Evolutionary conservation across 2,888 invertebrate genomes (phyloP).

Genomic region (Pristionchus exspectatus): DNA sequence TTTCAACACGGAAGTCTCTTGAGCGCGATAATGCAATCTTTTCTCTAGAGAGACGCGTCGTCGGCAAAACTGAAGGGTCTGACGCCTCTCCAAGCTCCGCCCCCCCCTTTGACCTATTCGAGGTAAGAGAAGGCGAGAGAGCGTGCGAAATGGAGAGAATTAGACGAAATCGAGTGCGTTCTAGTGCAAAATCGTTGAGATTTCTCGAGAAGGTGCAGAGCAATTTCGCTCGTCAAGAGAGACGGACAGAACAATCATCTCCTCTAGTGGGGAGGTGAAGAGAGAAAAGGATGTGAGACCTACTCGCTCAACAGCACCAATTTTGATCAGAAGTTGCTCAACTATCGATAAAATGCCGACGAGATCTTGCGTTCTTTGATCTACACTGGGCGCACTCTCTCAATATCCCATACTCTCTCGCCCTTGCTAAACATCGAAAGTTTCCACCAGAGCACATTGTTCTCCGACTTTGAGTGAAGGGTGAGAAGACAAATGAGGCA

Average conservation of each 20-base stretch:
- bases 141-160: not conserved
- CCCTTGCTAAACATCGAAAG: not conserved
- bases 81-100: not conserved
- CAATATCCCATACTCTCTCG: not conserved
- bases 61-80: not conserved
- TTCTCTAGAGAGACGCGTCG: not conserved
- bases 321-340: not conserved
- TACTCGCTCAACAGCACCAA: not conserved
- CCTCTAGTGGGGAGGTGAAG: not conserved
- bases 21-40: conserved; percentile 14
- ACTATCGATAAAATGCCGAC: not conserved
- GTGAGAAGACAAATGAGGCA: not conserved
- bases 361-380: too few relatives aligned
- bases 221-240: not conserved
- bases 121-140: not conserved
- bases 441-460: too few relatives aligned
- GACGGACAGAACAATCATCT: not conserved
- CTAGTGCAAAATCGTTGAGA: conserved; percentile 7
- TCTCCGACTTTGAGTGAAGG: too few relatives aligned
- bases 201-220: not conserved
- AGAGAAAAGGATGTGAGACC: too few relatives aligned
- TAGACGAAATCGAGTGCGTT: not conserved
- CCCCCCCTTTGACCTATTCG: not conserved
- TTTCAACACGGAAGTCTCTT: conserved; percentile 6
- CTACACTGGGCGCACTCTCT: not conserved